phyloP scores from a whole-genome alignment of 2,113 vertebrate genomes.

The Calypte anna region DNA sequence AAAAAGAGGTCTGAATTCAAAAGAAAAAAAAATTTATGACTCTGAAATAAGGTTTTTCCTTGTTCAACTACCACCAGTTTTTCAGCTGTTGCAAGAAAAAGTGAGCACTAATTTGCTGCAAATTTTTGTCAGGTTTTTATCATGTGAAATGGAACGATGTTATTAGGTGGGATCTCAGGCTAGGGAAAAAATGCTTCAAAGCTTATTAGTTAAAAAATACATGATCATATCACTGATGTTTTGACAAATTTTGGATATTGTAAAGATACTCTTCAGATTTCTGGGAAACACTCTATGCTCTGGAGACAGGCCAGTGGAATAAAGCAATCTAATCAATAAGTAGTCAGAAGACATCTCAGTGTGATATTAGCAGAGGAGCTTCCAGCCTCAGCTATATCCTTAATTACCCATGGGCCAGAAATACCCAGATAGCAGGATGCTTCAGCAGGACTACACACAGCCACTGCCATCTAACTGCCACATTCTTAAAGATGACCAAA shows the following conservation, averaged over 20 bases:
- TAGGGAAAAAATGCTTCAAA: neutral
- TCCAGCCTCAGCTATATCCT: neutral
- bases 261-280: neutral
- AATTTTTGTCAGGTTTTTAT: neutral
- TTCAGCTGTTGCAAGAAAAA: neutral
- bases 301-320: neutral
- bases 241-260: neutral
- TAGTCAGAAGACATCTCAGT: neutral
- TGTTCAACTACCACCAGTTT: neutral
- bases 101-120: neutral
- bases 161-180: neutral
- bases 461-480: neutral
- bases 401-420: neutral
- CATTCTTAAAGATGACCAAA: neutral
- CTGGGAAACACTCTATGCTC: neutral
- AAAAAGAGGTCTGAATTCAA: neutral
- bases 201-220: neutral
- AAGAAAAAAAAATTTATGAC: neutral
- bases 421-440: neutral
- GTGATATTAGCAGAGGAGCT: neutral
- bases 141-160: neutral
- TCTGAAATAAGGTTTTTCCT: neutral
- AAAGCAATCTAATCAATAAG: slow-evolving; percentile 17
- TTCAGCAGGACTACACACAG: neutral
- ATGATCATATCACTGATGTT: neutral